Evolutionary conservation across 1,140 invertebrate species (phyloP).

Genomic region (Tetragonula clypearis): DNA sequence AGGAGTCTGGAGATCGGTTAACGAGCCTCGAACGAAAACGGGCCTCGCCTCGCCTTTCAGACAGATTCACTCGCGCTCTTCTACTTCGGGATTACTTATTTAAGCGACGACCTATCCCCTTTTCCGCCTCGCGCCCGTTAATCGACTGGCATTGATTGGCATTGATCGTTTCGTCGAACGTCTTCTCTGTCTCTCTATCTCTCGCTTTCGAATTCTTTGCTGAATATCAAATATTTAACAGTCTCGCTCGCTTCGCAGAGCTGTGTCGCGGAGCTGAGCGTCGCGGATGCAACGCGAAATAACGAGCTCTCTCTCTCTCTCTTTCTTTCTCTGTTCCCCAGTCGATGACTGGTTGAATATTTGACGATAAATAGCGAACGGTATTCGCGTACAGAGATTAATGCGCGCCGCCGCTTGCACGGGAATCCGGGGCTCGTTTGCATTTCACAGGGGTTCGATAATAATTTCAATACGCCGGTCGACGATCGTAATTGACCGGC

Average conservation of each 20-base stretch:
- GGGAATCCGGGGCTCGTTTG: conserved; percentile 16
- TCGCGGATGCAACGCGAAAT: neutral
- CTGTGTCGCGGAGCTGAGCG: neutral
- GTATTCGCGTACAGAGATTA: neutral
- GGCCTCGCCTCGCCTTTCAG: neutral
- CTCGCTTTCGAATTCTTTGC: neutral
- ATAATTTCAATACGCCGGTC: conserved; percentile 22
- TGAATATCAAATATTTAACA: conserved; percentile 23
- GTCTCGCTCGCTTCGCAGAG: too few relatives aligned
- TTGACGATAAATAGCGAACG: conserved; percentile 7
- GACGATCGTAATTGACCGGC: conserved; percentile 11
- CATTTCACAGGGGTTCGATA: conserved; percentile 28
- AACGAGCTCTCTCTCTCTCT: neutral
- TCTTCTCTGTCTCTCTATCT: neutral
- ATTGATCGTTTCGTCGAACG: too few relatives aligned
- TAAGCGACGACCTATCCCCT: conserved; percentile 15
- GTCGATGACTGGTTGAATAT: conserved; percentile 13
- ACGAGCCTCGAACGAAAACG: neutral
- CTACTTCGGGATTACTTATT: conserved; percentile 15
- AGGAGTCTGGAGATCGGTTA: neutral
- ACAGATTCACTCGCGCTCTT: neutral
- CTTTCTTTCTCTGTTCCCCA: too few relatives aligned
- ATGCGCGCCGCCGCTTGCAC: neutral
- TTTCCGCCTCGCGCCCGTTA: neutral
- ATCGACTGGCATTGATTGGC: neutral